A percentile compares a stretch with the other conserved stretches of the same genome.
Conservation (phyloP, 2,113 vertebrate species). For the Toxostoma redivivum region DNA sequence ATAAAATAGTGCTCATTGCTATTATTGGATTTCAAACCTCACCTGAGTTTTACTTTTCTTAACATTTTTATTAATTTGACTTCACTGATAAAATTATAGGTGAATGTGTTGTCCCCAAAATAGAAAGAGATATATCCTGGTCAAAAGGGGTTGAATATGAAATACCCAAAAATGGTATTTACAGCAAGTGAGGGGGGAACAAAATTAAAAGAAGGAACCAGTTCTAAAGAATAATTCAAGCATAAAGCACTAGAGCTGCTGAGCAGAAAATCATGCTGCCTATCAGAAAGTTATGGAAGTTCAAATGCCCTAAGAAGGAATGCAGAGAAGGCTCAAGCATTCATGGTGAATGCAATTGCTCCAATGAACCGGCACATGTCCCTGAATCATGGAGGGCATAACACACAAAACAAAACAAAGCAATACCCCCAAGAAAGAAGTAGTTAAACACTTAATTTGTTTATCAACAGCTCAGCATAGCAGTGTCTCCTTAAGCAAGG, state of each 20-base stretch:
- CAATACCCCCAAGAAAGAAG: background rate
- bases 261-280: background rate
- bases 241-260: background rate
- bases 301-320: background rate
- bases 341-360: fast-evolving
- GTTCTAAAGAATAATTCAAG: background rate
- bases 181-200: fast-evolving
- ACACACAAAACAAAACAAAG: background rate
- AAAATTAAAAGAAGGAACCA: background rate
- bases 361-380: background rate
- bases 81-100: background rate
- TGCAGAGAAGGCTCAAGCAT: background rate
- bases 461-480: background rate
- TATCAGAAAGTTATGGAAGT: background rate
- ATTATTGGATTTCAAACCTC: background rate
- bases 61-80: background rate
- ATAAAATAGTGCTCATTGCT: background rate
- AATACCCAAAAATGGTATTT: background rate
- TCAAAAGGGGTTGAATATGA: background rate
- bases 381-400: background rate
- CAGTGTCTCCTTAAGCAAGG: fast-evolving
- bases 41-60: background rate
- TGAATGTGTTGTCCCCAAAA: background rate
- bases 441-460: background rate
- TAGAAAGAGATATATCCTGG: background rate